Evolutionary conservation across 2,113 vertebrate genomes (phyloP).

Genomic region (Clinocottus analis): DNA sequence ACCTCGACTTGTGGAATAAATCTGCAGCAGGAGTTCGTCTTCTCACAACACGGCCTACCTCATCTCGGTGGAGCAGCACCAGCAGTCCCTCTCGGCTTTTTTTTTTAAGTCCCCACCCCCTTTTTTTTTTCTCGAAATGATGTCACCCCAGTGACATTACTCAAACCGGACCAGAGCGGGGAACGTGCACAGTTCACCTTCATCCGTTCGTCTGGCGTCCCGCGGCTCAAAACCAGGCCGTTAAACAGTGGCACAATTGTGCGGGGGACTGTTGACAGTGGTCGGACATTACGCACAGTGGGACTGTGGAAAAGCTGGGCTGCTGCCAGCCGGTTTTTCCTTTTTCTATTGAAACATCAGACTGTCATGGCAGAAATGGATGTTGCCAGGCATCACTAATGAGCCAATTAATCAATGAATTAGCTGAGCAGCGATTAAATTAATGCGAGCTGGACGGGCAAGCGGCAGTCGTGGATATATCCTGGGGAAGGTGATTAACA

Average conservation of each 20-base stretch:
- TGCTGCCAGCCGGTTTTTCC: constrained; percentile 73
- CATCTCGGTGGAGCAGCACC: constrained; percentile 53
- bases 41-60: constrained; percentile 60
- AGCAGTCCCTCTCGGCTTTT: constrained; percentile 31
- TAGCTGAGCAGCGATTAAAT: constrained; percentile 83
- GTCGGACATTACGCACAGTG: constrained; percentile 72
- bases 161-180: constrained; percentile 68
- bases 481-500: constrained; percentile 80
- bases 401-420: constrained; percentile 85
- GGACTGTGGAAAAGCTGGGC: constrained; percentile 73
- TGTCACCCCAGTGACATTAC: constrained; percentile 78
- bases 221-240: constrained; percentile 63
- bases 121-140: constrained; percentile 52
- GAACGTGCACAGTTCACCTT: constrained; percentile 72
- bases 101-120: not conserved
- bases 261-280: constrained; percentile 72
- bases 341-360: constrained; percentile 82
- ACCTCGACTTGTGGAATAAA: constrained; percentile 71
- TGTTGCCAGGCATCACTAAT: constrained; percentile 85
- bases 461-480: constrained; percentile 78
- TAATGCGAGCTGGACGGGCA: constrained; percentile 75
- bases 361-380: constrained; percentile 78
- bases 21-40: constrained; percentile 58
- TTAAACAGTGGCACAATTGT: constrained; percentile 68
- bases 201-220: constrained; percentile 69